Base-by-base conservation (phyloP, 2,888 invertebrate genomes). In the Ectemnius continuus region DNA sequence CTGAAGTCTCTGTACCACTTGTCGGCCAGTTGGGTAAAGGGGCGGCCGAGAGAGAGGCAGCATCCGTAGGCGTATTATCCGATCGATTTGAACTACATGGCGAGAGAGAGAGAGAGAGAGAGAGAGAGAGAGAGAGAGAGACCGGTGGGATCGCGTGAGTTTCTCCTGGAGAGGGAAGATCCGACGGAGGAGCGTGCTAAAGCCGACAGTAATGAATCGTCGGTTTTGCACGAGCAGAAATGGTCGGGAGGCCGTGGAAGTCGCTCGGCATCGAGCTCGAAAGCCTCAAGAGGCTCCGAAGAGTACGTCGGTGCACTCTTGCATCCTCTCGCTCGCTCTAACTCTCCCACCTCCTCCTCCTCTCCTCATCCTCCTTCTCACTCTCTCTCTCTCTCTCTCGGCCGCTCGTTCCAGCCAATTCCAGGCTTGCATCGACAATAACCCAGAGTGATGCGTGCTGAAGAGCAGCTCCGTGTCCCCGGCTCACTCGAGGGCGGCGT, bases 391-490 rank as follows among this genome's bases (percentile, higher is more conserved):
- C 36, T 6, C 36, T 36, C 36, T 6, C 36, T 36, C 36, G 36
- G 36, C 23, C 23, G 23, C 23, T 36, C 36, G 36, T 36, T 52
- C 13, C 4, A 16, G 52, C 52, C 52, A 52, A 52, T 52, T 52
- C 52, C 52, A 52, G 52, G 14, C 52, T 52, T 52, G 16, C 52
- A 52, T 52, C 52, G 52, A 52, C 16, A 52, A 52, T 52, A 52
- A 52, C 52, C 52, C 52, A 52, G 52, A 14, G 52, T 16, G 52
- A 52, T 16, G 52, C 52, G 52, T 52, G 52, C 52, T 52, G 52
- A 36, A 46, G 36, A 36, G 61, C 61, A 11, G 36, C 36, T 36
- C 36, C 36, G 36, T 36, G 36, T 36, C 36, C 36, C 36, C 36
- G 36, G 36, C 36, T 36, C 36, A 36, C 36, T 36, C 36, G 36